A percentile compares a stretch with the other conserved stretches of the same genome.
Evolutionary conservation across 2,888 invertebrate genomes (phyloP).

Genomic region (Plutella xylostella): DNA sequence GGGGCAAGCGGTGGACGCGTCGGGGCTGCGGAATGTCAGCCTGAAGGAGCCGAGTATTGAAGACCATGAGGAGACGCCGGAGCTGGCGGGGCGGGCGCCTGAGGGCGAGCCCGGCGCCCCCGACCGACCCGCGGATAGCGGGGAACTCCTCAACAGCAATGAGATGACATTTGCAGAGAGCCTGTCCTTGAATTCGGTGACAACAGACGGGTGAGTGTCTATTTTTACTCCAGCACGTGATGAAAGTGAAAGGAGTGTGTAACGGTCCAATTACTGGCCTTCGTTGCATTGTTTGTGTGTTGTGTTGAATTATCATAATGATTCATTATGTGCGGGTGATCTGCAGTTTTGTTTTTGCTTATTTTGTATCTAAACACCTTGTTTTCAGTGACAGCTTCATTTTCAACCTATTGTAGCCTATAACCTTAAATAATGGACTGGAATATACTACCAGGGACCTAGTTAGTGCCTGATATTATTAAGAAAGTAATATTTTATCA

Average conservation of each 20-base stretch:
- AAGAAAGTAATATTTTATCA: too few species aligned
- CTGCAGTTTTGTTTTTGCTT: too few species aligned
- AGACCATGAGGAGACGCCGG: conserved; percentile 20
- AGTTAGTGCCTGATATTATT: too few species aligned
- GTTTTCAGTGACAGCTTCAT: too few species aligned
- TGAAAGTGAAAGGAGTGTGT: conserved; percentile 17
- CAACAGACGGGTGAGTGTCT: conserved; percentile 65
- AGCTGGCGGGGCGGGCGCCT: conserved; percentile 16
- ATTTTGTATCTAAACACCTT: too few species aligned
- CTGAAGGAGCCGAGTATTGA: conserved; percentile 30
- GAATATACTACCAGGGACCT: too few species aligned
- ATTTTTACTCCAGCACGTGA: conserved; percentile 5
- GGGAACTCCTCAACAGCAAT: conserved; percentile 27
- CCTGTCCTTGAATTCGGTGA: conserved; percentile 66
- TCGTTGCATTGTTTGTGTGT: too few species aligned
- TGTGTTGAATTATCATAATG: too few species aligned
- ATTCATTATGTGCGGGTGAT: too few species aligned
- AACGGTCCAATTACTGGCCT: conserved; percentile 4
- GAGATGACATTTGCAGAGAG: conserved; percentile 64
- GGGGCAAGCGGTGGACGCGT: conserved; percentile 41
- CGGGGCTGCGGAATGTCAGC: conserved; percentile 57
- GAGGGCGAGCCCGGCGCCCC: conserved; percentile 8
- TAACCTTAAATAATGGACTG: too few species aligned
- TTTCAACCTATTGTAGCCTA: too few species aligned
- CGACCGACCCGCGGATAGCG: conserved; percentile 4